phyloP scores from a whole-genome alignment of 2,797 vertebrate genomes.

The Lagocephalus sceleratus region DNA sequence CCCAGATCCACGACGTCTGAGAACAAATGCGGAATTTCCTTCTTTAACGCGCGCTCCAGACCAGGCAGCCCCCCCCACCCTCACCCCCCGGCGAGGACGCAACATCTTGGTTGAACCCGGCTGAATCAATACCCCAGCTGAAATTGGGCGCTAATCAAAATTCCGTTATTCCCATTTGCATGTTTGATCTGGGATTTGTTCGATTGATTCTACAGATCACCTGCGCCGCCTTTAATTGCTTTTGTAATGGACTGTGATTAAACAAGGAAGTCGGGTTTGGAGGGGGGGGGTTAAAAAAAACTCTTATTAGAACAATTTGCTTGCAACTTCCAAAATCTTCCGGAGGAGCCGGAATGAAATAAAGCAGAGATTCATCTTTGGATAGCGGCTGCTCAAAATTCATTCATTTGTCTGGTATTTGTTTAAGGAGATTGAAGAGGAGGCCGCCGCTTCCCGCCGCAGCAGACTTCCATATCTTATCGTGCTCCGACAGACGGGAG shows the following conservation, averaged over 20 bases:
- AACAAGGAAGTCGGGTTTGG: constrained; percentile 59
- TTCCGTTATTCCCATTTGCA: constrained; percentile 70
- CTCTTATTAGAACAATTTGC: constrained; percentile 59
- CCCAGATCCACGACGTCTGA: constrained; percentile 34
- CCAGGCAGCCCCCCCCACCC: too few relatives aligned
- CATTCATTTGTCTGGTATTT: constrained; percentile 78
- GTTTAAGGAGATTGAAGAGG: constrained; percentile 76
- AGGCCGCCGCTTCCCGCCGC: constrained; percentile 61
- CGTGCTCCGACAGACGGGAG: constrained; percentile 69
- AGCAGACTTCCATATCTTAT: constrained; percentile 72
- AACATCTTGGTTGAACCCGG: constrained; percentile 41
- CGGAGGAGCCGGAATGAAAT: constrained; percentile 55
- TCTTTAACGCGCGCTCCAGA: too few relatives aligned
- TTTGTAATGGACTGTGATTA: constrained; percentile 75
- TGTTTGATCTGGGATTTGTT: constrained; percentile 75
- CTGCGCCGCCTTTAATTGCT: constrained; percentile 77
- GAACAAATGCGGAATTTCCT: constrained; percentile 37
- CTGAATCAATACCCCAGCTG: constrained; percentile 64
- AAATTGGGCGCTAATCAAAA: constrained; percentile 68
- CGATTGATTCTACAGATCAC: constrained; percentile 78
- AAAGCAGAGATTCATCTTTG: constrained; percentile 58
- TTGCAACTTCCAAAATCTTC: constrained; percentile 39
- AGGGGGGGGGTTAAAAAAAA: constrained; percentile 13
- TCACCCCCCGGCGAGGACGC: too few relatives aligned
- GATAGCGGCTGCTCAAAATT: constrained; percentile 75